Base-by-base conservation (phyloP, 2,888 invertebrate species). In the Cremastinae sp. region DNA sequence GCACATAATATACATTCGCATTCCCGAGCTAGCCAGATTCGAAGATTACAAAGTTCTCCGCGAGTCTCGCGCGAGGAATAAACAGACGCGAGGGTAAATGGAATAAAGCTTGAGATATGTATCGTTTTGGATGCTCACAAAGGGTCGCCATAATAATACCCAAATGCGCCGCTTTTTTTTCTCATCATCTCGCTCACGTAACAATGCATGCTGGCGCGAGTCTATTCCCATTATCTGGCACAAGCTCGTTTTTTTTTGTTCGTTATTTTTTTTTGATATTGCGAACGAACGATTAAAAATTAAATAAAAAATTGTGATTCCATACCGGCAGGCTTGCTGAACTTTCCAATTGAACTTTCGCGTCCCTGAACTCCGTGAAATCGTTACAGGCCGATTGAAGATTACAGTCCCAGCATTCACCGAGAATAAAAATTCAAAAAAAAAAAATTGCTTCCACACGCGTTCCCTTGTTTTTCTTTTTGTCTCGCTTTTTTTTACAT, bases 71-170 rank as follows among this genome's bases (percentile, higher is more conserved):
- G 36, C 14, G 43, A 28, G 47, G 54, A 45, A 28, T 66, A 28
- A 12, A 56, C 47, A 28, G 18, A 38, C 64, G 43, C 47, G 61
- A 51, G 47, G 22, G 49, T 41, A 58, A 74, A 56, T 62, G 56
- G 49, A 74, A 74, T 74, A 74, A 54, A 64, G 49, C 47, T 14
- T n/a, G 34, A 74, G 74, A 74, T 74, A 74, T 74, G 62, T 62
- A 62, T 74, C 74, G 68, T 53, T 54, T 56, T 34, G 62, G 56
- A 58, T 58, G 56, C 45, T 54, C 62, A 69, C 74, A 62, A 74
- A 74, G 68, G 74, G 56, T 16, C 56, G 41, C 41, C 62, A 74
- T 62, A 62, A 74, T 74, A 74, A 69, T 49, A 64, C 43, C 16
- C 34, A 49, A 28, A 49, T 20, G 14, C 8, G 4, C 49, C 2